These are phyloP conservation scores for Leguminivora glycinivorella DNA, from an alignment of 1,140 invertebrate genomes.

Conservation along the genomic window DNA sequence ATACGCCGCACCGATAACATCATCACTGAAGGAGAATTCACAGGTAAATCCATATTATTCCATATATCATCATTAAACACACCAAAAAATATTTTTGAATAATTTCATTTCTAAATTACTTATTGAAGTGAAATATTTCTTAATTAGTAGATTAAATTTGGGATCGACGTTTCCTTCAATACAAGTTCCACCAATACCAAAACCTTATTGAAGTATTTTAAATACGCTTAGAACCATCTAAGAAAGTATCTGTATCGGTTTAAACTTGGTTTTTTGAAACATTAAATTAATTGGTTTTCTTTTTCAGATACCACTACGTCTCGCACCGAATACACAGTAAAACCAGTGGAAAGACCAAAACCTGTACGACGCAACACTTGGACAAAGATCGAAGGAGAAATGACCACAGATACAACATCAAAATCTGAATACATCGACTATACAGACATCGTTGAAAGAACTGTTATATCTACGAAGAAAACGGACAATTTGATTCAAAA, in stretches of 20 bases:
- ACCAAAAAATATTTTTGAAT: no score
- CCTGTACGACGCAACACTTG: constrained; percentile 89
- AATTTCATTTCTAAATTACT: no score
- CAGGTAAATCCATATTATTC: constrained; percentile 47
- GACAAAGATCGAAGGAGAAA: constrained; percentile 88
- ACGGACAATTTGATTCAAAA: constrained; percentile 84
- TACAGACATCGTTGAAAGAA: constrained; percentile 79
- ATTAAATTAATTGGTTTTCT: constrained; percentile 28
- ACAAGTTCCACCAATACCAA: no score
- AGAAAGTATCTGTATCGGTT: not conserved
- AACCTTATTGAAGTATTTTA: no score
- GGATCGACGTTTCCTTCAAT: no score
- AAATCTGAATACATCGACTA: constrained; percentile 84
- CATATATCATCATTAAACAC: constrained; percentile 25
- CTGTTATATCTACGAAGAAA: constrained; percentile 80
- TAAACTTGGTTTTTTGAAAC: not conserved
- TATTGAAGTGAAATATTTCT: no score
- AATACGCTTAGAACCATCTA: no score
- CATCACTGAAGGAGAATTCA: constrained; percentile 80
- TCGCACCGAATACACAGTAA: constrained; percentile 83
- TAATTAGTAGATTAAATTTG: no score
- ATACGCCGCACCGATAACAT: constrained; percentile 82
- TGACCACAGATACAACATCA: constrained; percentile 83
- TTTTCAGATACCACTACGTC: constrained; percentile 83
- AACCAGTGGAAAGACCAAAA: constrained; percentile 82